A percentile compares a stretch with the other conserved stretches of the same genome.
Evolutionary conservation across 1,140 invertebrate genomes (phyloP).

Genomic region (Frieseomelitta varia): DNA sequence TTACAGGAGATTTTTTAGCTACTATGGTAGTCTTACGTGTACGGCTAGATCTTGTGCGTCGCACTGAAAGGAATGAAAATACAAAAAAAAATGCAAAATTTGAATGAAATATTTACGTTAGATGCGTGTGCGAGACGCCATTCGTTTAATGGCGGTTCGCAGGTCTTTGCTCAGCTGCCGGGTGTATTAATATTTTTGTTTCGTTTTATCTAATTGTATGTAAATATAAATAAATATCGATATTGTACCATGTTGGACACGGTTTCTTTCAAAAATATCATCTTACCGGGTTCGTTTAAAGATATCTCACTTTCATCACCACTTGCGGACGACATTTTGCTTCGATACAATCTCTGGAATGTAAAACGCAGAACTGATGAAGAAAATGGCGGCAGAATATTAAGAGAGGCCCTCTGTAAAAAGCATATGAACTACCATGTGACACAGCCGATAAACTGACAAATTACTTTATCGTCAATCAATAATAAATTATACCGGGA

Average conservation of each 20-base stretch:
- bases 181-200: constrained; percentile 17
- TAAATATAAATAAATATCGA: background rate
- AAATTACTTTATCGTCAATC: background rate
- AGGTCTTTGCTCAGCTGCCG: constrained; percentile 42
- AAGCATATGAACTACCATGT: background rate
- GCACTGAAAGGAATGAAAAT: constrained; percentile 60
- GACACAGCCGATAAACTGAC: background rate
- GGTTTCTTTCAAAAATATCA: constrained; percentile 20
- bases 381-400: constrained; percentile 56
- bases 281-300: constrained; percentile 72
- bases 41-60: constrained; percentile 73
- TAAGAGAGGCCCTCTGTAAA: background rate
- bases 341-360: constrained; percentile 54
- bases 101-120: constrained; percentile 51
- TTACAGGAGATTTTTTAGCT: constrained; percentile 71
- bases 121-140: constrained; percentile 61
- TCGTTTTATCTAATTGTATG: background rate
- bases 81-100: constrained; percentile 15
- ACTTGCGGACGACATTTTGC: constrained; percentile 76
- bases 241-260: background rate
- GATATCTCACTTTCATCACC: constrained; percentile 75
- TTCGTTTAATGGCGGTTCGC: constrained; percentile 70
- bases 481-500: background rate
- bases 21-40: constrained; percentile 65
- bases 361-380: constrained; percentile 60